phyloP scores from a whole-genome alignment of 2,888 invertebrate species.

The Norana najaformis region DNA sequence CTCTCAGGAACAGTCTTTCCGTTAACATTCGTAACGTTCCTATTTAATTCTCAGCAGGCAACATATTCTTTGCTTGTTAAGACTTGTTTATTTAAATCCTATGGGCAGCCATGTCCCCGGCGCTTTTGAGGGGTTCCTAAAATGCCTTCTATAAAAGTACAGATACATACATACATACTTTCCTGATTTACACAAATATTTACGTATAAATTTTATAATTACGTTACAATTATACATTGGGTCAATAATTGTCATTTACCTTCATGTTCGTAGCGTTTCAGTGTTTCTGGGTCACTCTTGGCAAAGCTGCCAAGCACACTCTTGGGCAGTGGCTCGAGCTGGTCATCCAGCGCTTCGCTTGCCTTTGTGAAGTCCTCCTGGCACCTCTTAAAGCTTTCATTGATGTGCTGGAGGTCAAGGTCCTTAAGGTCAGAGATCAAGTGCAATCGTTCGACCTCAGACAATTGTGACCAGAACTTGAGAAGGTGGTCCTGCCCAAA shows the following conservation, averaged over 20 bases:
- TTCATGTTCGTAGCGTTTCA: slow-evolving; percentile 73
- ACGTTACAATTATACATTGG: no score
- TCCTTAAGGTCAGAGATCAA: slow-evolving; percentile 67
- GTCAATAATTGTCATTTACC: slow-evolving; percentile 63
- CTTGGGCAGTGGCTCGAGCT: slow-evolving; percentile 82
- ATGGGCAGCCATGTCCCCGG: no score
- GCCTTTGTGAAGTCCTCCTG: slow-evolving; percentile 46
- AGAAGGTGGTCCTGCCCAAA: slow-evolving; percentile 79
- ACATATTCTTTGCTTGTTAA: no score
- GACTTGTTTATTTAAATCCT: no score
- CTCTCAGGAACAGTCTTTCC: no score
- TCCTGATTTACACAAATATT: background rate
- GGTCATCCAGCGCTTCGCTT: slow-evolving; percentile 74
- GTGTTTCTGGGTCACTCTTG: slow-evolving; percentile 69
- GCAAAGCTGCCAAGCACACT: slow-evolving; percentile 79
- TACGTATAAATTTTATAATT: no score
- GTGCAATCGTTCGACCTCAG: slow-evolving; percentile 68
- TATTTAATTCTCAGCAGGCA: no score
- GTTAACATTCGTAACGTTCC: no score
- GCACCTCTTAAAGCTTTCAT: slow-evolving; percentile 66
- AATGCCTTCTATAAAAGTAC: no score
- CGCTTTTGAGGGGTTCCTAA: no score
- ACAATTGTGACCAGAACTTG: slow-evolving; percentile 77
- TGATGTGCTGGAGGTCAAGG: slow-evolving; percentile 75
- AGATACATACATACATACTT: no score